phyloP scores from a whole-genome alignment of 2,888 invertebrate genomes.

The Xanthia togata region DNA sequence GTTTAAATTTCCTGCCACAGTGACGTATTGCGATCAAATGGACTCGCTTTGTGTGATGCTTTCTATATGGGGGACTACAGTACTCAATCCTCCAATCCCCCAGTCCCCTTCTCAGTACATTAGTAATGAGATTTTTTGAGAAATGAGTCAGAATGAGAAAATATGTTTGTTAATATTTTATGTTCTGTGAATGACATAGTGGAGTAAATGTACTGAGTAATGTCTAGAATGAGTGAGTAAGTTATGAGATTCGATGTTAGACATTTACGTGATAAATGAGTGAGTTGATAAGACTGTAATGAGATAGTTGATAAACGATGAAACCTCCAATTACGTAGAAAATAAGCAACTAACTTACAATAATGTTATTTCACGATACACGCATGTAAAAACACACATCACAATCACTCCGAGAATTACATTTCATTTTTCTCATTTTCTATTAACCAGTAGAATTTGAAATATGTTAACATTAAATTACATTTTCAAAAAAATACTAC shows the following conservation, averaged over 20 bases:
- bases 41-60: constrained; percentile 37
- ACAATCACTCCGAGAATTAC: too few species aligned
- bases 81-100: neutral
- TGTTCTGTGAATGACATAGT: neutral
- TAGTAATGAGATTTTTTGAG: constrained; percentile 49
- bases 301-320: neutral
- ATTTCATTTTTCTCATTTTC: neutral
- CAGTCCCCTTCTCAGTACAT: constrained; percentile 13
- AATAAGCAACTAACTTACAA: neutral
- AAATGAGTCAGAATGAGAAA: constrained; percentile 32
- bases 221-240: constrained; percentile 3
- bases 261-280: constrained; percentile 5
- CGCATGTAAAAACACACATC: too few species aligned
- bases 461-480: too few species aligned
- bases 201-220: constrained; percentile 12
- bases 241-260: neutral
- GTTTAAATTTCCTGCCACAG: constrained; percentile 37
- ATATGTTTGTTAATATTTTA: constrained; percentile 35
- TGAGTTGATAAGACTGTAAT: neutral
- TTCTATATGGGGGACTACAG: constrained; percentile 20
- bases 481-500: neutral
- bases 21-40: constrained; percentile 27
- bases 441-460: neutral
- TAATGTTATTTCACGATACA: neutral
- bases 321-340: neutral